A percentile compares a stretch with the other conserved stretches of the same genome.
Evolutionary conservation across 2,113 vertebrate species (phyloP).

Genomic region (Notechis scutatus): DNA sequence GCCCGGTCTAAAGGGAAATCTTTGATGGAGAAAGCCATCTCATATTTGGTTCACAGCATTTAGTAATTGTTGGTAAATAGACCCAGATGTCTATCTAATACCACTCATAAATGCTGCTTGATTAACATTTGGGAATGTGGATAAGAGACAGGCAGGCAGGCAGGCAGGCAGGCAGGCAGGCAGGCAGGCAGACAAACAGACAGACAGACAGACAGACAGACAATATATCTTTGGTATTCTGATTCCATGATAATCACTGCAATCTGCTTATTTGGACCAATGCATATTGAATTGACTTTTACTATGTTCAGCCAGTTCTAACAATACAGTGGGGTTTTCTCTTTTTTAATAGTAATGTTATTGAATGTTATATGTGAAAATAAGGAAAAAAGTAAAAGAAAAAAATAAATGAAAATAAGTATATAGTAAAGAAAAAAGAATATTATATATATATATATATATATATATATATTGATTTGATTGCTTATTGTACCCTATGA

Average conservation of each 20-base stretch:
- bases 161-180: too few species aligned
- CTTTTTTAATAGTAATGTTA: not conserved
- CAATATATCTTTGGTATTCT: not conserved
- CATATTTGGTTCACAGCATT: not conserved
- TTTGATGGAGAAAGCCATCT: not conserved
- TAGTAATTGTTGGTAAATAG: not conserved
- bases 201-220: not conserved
- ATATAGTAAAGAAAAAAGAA: not conserved
- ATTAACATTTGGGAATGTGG: not conserved
- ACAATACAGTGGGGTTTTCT: not conserved
- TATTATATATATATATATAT: too few species aligned
- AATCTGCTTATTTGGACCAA: not conserved
- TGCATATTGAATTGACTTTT: conserved; percentile 45
- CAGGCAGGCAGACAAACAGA: not conserved
- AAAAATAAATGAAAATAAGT: not conserved
- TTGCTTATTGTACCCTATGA: too few species aligned
- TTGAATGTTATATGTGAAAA: not conserved
- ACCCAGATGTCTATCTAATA: not conserved
- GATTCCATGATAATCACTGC: not conserved
- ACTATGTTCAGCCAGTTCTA: conserved; percentile 32
- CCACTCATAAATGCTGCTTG: not conserved
- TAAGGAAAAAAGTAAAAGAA: not conserved
- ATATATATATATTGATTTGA: too few species aligned
- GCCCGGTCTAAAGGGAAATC: not conserved
- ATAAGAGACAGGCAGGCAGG: not conserved